Conservation (phyloP, 1,140 invertebrate species). For the Theocolax elegans region DNA sequence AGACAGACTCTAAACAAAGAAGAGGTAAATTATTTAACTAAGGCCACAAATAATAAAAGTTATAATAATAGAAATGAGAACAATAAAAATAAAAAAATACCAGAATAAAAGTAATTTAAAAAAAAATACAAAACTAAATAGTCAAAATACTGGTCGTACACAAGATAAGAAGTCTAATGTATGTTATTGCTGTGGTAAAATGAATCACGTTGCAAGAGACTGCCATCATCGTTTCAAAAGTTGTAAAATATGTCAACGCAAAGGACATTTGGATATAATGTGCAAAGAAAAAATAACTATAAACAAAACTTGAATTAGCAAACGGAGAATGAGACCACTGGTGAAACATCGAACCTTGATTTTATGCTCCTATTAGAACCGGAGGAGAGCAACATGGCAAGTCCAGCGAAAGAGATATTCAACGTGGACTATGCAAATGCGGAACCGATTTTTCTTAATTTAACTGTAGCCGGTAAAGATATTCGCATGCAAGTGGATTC, state of each 20-base stretch:
- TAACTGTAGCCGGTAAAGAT: not conserved
- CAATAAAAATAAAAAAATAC: too few species aligned
- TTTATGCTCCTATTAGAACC: not conserved
- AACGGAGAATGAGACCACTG: too few species aligned
- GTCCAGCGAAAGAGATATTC: not conserved
- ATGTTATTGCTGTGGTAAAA: not conserved
- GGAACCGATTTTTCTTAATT: conserved; percentile 14
- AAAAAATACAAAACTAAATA: too few species aligned
- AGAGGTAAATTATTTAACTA: too few species aligned
- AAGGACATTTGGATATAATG: not conserved
- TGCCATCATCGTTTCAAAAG: not conserved
- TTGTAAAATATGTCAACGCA: not conserved
- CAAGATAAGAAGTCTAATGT: too few species aligned
- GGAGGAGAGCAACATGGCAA: not conserved
- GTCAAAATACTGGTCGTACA: too few species aligned
- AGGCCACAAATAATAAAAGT: too few species aligned
- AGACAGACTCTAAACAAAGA: not conserved
- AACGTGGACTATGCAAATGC: not conserved
- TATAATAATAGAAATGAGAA: too few species aligned
- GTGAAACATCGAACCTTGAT: too few species aligned
- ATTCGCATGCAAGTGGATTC: conserved; percentile 18
- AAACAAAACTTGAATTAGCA: too few species aligned
- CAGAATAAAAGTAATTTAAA: too few species aligned
- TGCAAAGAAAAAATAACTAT: too few species aligned
- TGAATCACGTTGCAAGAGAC: not conserved